These are phyloP conservation scores for Helicoverpa armigera DNA, from an alignment of 1,140 invertebrate genomes.

Conservation along the genomic window DNA sequence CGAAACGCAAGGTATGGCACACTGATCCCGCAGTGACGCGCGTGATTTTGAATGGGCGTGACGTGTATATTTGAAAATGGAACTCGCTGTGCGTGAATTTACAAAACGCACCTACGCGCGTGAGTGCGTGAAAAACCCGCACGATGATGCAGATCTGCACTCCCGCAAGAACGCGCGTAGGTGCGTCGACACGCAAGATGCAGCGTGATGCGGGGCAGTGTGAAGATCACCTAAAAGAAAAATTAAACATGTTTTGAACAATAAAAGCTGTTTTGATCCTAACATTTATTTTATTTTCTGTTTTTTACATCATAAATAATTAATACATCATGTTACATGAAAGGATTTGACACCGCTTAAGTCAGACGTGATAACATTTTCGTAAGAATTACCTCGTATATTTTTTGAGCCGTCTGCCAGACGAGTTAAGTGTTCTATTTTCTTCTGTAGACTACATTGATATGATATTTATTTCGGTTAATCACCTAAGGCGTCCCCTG, in stretches of 20 bases:
- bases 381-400: conserved; percentile 4
- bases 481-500: conserved; percentile 30
- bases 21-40: no score
- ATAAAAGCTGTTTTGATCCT: background rate
- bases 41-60: no score
- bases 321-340: conserved; percentile 4
- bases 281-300: background rate
- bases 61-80: no score
- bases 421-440: conserved; percentile 5
- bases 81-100: no score
- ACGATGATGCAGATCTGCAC: no score
- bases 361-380: background rate
- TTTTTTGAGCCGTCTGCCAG: conserved; percentile 4
- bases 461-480: conserved; percentile 37
- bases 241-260: background rate
- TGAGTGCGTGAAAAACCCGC: no score
- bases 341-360: background rate
- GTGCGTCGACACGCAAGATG: no score
- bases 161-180: no score
- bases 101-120: no score
- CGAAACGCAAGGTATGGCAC: no score
- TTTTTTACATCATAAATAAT: background rate
- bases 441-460: conserved; percentile 19
- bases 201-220: no score
- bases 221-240: no score